Evolutionary conservation across 2,113 vertebrate genomes (phyloP), one percentile per base, ranked within the genome.

Genomic region (Lanius ludovicianus): DNA sequence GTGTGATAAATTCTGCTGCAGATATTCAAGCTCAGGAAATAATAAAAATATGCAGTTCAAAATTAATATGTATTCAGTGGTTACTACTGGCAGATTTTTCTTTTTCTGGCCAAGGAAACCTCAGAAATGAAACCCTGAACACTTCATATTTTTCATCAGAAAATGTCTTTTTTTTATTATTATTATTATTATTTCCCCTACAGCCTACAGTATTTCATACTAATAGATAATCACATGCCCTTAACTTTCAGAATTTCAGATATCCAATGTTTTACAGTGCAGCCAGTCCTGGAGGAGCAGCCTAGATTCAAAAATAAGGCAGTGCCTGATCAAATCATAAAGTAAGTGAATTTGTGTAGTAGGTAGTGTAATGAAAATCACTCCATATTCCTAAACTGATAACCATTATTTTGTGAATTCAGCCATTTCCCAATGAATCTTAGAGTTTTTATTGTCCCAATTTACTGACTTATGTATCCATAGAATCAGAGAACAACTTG

Each of bases 231-330:
- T 50, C 78, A 18, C 39, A n/a, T 88, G 52, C n/a, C 98, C 98
- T 99, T 99, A 97, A 98, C 96, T 41, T 27, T 15, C 41, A 57
- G 9, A 2, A 49, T 47, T 95, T 80, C 98, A 99, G 99, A 99
- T 84, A 99, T 99, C 91, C 99, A 99, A 96, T 99, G 99, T 94
- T 99, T 99, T 94, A 99, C 99, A 12, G 99, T 99, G 42, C 99
- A 99, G 35, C 99, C 99, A 13, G 99, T 99, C 87, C 97, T 99
- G 22, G 99, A 99, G 96, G 99, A 99, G 62, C 99, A 99, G 52
- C 98, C 98, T 7, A 98, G 98, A 63, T 98, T 99, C 97, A 99
- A 98, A 98, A 99, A 99, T 91, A 99, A 99, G 87, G 99, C 99
- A 2, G 99, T 99, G 22, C 99, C 99, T 25, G 99, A 99, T 96